Base-by-base conservation (phyloP, 1,140 invertebrate species). In the Pogonus chalceus region DNA sequence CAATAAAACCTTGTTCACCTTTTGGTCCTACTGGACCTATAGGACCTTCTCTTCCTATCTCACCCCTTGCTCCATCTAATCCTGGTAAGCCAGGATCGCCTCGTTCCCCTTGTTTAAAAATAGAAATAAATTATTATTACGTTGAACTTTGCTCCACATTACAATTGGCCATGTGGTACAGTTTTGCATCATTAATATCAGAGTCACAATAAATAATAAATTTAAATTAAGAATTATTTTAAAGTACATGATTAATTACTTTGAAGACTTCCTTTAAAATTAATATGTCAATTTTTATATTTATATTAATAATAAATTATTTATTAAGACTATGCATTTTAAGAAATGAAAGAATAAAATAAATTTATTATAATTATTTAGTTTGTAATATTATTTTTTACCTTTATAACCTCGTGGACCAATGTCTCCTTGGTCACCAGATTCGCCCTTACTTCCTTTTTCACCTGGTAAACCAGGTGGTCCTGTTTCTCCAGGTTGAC, bases 361-460 rank as follows among this genome's bases (percentile, higher is more conserved):
- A n/a, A n/a, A 31, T 31, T 31, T 14, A 31, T 7, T 31, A 43
- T 43, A 43, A 7, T 16, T 16, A 46, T 1, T 16, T 2, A 20
- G n/a, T 16, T 2, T 46, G 20, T 43, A 14, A 46, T 1, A 16
- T 1, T 46, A 1, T 18, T 16, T 46, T 18, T 9, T 60, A 69
- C 67, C 69, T 66, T 64, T 66, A 23, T 68, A 56, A 51, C 71
- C 70, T 51, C 57, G 63, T 23, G 52, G 50, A 20, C 73, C 74
- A 49, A 37, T 51, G 35, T 65, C 60, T 9, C 74, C 72, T 23
- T 37, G 26, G 10, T 71, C 65, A 20, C 74, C 72, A 56, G 60
- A 60, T 12, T 71, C 60, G 21, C 78, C 78, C 54, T 67, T 67
- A 7, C 52, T 52, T 20, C 78, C 79, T 20, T 74, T 70, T 2